These are phyloP conservation scores for Zaprionus lineosus DNA, from an alignment of 2,888 invertebrate species.

Conservation along the genomic window DNA sequence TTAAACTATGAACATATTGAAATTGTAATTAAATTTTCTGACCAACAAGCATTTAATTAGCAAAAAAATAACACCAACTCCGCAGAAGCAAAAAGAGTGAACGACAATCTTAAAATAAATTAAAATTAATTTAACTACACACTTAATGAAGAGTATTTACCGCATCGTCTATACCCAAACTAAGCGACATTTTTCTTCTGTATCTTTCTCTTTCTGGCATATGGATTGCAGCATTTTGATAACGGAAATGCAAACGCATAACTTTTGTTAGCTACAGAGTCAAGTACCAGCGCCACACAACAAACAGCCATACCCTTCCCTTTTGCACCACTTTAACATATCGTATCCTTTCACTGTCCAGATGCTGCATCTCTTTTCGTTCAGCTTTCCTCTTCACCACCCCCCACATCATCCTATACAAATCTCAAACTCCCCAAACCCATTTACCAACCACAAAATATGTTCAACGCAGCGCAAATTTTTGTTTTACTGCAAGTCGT, in stretches of 20 bases:
- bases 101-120: too few relatives aligned
- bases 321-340: neutral
- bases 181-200: neutral
- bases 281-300: conserved; percentile 10
- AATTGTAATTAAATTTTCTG: conserved; percentile 1
- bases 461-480: conserved; percentile 64
- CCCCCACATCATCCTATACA: too few relatives aligned
- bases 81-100: too few relatives aligned
- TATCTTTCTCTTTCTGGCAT: conserved; percentile 16
- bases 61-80: too few relatives aligned
- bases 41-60: too few relatives aligned
- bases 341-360: conserved; percentile 30
- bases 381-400: too few relatives aligned
- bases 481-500: conserved; percentile 61
- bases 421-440: conserved; percentile 41
- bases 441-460: conserved; percentile 63
- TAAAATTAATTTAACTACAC: neutral
- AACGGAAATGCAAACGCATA: conserved; percentile 72
- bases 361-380: conserved; percentile 22
- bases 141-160: conserved; percentile 4
- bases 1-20: conserved; percentile 2
- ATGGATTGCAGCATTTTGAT: conserved; percentile 44
- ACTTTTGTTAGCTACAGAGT: conserved; percentile 61
- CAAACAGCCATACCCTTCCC: conserved; percentile 8
- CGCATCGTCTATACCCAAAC: neutral